A percentile compares a stretch with the other conserved stretches of the same genome.
These are phyloP conservation scores for Charanyca ferruginea DNA, from an alignment of 2,888 invertebrate genomes.

Conservation along the genomic window DNA sequence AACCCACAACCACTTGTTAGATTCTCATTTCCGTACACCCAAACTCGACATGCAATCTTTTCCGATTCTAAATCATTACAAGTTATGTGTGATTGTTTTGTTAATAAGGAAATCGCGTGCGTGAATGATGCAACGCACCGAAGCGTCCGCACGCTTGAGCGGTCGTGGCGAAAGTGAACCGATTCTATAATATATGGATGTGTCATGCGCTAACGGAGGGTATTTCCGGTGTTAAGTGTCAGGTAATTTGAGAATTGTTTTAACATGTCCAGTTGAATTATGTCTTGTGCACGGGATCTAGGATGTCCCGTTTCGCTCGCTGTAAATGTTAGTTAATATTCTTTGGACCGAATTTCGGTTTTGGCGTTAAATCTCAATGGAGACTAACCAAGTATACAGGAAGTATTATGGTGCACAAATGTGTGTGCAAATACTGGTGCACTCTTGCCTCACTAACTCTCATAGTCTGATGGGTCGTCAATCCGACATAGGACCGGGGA, in stretches of 20 bases:
- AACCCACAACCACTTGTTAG: slow-evolving; percentile 22
- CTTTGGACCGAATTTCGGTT: no score
- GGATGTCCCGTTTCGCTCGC: slow-evolving; percentile 26
- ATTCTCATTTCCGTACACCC: slow-evolving; percentile 29
- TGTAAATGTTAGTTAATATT: background rate
- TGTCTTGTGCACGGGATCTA: slow-evolving; percentile 1
- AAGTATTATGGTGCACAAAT: no score
- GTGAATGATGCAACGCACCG: slow-evolving; percentile 54
- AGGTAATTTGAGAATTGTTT: slow-evolving; percentile 34
- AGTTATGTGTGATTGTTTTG: slow-evolving; percentile 46
- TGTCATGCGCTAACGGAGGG: slow-evolving; percentile 38
- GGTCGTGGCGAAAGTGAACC: slow-evolving; percentile 56
- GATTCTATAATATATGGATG: slow-evolving; percentile 46
- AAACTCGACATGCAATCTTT: slow-evolving; percentile 43
- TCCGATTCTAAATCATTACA: slow-evolving; percentile 46
- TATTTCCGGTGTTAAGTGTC: slow-evolving; percentile 50
- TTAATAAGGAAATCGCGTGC: slow-evolving; percentile 66
- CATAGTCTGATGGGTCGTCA: no score
- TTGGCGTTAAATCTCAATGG: no score
- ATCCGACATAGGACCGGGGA: no score
- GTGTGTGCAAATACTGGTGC: no score
- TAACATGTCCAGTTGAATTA: slow-evolving; percentile 21
- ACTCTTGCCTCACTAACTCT: no score
- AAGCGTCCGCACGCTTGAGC: slow-evolving; percentile 49
- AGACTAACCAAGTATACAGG: no score